These are phyloP conservation scores for human DNA, from an alignment of 2,113 vertebrate genomes.

Conservation along the genomic window DNA sequence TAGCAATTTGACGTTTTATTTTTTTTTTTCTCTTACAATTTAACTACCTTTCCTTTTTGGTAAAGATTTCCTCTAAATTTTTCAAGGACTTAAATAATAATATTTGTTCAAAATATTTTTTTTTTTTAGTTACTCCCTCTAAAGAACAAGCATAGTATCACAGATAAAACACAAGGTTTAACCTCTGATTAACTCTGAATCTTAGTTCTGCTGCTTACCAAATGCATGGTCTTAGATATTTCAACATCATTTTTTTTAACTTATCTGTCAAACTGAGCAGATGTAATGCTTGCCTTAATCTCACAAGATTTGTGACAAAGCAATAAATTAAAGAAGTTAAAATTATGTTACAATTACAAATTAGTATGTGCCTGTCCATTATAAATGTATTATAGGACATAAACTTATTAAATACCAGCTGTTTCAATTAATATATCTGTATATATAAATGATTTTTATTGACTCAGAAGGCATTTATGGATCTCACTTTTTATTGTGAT, in stretches of 20 bases:
- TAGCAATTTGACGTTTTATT: background rate
- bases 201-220: background rate
- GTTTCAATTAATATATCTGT: background rate
- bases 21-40: background rate
- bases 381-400: background rate
- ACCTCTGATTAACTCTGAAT: background rate
- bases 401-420: background rate
- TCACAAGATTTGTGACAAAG: slow-evolving; percentile 1
- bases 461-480: background rate
- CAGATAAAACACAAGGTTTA: background rate
- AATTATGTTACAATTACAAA: background rate
- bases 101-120: background rate
- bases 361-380: too few species aligned
- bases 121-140: background rate
- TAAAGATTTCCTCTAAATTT: background rate
- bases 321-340: background rate
- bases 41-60: background rate
- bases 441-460: background rate
- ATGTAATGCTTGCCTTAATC: background rate
- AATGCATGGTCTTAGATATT: background rate
- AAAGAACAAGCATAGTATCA: background rate
- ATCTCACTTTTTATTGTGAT: background rate
- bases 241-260: background rate
- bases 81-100: background rate
- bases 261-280: background rate